Evolutionary conservation across 2,888 invertebrate species (phyloP).

Genomic region (Drosophila engyochracea): DNA sequence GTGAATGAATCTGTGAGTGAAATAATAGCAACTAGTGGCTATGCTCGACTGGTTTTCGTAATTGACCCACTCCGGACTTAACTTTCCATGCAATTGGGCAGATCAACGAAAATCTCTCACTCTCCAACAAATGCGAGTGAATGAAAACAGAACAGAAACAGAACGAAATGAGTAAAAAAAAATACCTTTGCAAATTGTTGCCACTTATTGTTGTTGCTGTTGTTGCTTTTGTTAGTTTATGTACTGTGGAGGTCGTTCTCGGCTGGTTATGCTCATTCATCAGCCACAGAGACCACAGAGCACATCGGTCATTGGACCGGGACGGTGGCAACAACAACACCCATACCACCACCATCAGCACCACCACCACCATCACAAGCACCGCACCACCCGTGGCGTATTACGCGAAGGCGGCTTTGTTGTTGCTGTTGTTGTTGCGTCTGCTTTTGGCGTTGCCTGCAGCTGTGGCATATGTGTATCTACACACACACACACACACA

Average conservation of each 20-base stretch:
- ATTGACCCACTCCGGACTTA: constrained; percentile 69
- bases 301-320: constrained; percentile 78
- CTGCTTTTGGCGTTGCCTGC: constrained; percentile 56
- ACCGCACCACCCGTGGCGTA: constrained; percentile 65
- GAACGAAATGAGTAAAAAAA: constrained; percentile 10
- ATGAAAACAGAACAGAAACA: constrained; percentile 6
- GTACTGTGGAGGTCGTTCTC: constrained; percentile 76
- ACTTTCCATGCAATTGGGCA: constrained; percentile 71
- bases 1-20: constrained; percentile 14
- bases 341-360: constrained; percentile 22
- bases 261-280: constrained; percentile 70
- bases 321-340: constrained; percentile 44
- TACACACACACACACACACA: constrained; percentile 18
- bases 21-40: constrained; percentile 5
- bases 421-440: constrained; percentile 29
- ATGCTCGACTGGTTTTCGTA: constrained; percentile 54
- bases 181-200: constrained; percentile 53
- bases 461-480: constrained; percentile 53
- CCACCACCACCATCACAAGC: constrained; percentile 16
- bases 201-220: constrained; percentile 33
- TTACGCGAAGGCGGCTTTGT: constrained; percentile 62
- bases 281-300: constrained; percentile 35
- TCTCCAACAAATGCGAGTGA: constrained; percentile 14
- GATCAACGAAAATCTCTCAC: constrained; percentile 33
- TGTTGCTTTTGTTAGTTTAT: constrained; percentile 42